phyloP scores from a whole-genome alignment of 2,113 vertebrate genomes.

The Neotoma lepida region DNA sequence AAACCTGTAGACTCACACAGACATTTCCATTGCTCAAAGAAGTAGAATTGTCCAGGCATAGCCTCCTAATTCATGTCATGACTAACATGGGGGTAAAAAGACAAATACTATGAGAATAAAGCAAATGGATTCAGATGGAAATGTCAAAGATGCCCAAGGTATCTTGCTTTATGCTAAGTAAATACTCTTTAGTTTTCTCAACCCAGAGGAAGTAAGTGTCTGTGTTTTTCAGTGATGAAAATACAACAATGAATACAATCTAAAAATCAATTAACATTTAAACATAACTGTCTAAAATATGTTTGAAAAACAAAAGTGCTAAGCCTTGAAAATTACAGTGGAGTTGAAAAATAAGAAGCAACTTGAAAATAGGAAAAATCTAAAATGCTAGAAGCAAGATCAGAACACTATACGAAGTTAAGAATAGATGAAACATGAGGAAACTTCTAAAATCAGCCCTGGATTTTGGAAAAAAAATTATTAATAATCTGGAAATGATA shows the following conservation, averaged over 20 bases:
- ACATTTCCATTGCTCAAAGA: not conserved
- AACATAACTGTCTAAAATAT: not conserved
- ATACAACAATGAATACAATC: not conserved
- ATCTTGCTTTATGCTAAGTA: not conserved
- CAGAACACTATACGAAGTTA: not conserved
- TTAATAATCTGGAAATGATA: constrained; percentile 5
- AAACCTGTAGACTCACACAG: not conserved
- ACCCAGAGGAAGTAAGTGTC: not conserved
- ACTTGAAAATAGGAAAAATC: not conserved
- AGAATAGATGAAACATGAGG: not conserved
- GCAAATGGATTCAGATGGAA: not conserved
- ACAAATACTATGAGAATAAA: not conserved
- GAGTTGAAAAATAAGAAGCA: not conserved
- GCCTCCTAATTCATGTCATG: not conserved
- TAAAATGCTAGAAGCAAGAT: not conserved
- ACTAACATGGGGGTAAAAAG: not conserved
- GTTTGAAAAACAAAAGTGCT: not conserved
- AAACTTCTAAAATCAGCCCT: not conserved
- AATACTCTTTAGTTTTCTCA: not conserved
- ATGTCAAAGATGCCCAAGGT: not conserved
- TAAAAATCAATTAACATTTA: not conserved
- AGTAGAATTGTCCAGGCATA: not conserved
- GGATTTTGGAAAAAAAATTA: not conserved
- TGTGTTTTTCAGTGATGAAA: not conserved
- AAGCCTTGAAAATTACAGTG: not conserved